Percentiles rank a stretch among this genome's conserved stretches.
phyloP scores from a whole-genome alignment of 2,888 invertebrate genomes.

The Apantesis nais region DNA sequence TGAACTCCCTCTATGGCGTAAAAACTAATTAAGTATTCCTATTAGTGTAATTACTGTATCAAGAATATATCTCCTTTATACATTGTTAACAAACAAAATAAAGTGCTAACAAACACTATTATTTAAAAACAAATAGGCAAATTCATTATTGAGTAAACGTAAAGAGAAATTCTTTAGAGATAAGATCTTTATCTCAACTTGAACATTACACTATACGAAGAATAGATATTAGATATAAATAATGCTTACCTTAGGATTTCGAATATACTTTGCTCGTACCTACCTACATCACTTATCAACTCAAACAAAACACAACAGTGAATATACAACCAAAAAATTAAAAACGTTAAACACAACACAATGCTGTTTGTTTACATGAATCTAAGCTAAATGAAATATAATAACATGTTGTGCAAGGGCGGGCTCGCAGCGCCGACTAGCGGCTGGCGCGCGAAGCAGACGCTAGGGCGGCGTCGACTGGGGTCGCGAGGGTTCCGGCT shows the following conservation, averaged over 20 bases:
- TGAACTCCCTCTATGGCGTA: background rate
- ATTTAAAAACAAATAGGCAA: background rate
- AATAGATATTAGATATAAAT: conserved; percentile 23
- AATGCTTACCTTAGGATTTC: conserved; percentile 41
- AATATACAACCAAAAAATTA: conserved; percentile 31
- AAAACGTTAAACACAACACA: conserved; percentile 59
- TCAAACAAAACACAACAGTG: conserved; percentile 18
- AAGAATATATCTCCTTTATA: background rate
- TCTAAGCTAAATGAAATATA: conserved; percentile 66
- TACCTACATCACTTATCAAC: conserved; percentile 27
- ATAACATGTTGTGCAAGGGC: conserved; percentile 74
- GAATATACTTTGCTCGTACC: conserved; percentile 6
- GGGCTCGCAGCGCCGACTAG: conserved; percentile 82
- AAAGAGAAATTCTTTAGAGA: background rate
- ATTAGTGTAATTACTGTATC: background rate
- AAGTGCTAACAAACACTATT: background rate
- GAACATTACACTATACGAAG: conserved; percentile 3
- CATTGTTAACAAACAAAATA: background rate
- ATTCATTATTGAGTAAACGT: background rate
- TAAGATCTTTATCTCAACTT: conserved; percentile 22
- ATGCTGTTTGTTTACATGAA: conserved; percentile 80
- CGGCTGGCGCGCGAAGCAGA: conserved; percentile 66
- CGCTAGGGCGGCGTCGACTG: conserved; percentile 66
- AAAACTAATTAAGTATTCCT: background rate
- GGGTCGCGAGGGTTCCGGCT: conserved; percentile 58